Conservation (phyloP, 2,888 invertebrate species). For the Glomeris marginata region DNA sequence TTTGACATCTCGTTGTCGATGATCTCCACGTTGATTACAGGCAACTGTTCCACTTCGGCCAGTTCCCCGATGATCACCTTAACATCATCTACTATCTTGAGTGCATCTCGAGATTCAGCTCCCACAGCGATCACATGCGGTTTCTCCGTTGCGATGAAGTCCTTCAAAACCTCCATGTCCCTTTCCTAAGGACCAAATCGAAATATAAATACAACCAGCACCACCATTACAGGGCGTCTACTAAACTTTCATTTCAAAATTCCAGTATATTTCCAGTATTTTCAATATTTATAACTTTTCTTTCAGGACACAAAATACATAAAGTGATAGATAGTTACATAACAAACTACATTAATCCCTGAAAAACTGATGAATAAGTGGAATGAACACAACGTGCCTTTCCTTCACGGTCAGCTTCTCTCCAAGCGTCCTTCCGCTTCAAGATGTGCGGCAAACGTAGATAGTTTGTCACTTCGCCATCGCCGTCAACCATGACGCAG, state of each 20-base stretch:
- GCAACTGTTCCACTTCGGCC: slow-evolving; percentile 62
- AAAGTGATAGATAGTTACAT: no score
- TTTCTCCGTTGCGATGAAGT: slow-evolving; percentile 75
- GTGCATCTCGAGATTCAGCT: slow-evolving; percentile 77
- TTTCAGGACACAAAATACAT: no score
- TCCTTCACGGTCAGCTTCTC: slow-evolving; percentile 47
- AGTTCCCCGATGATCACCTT: slow-evolving; percentile 55
- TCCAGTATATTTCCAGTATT: no score
- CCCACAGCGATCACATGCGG: slow-evolving; percentile 87
- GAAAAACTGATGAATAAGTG: no score
- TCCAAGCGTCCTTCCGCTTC: slow-evolving; percentile 59
- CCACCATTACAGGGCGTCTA: no score
- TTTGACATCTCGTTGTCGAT: slow-evolving; percentile 87
- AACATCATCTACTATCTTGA: slow-evolving; percentile 63
- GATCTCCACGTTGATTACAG: slow-evolving; percentile 72
- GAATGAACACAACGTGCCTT: slow-evolving; percentile 31
- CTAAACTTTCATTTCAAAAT: no score
- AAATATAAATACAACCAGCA: background rate
- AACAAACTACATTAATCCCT: no score
- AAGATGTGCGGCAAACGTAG: slow-evolving; percentile 71
- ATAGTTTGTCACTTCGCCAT: slow-evolving; percentile 86
- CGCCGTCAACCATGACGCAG: slow-evolving; percentile 67
- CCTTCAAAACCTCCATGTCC: slow-evolving; percentile 50
- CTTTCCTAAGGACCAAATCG: slow-evolving; percentile 35
- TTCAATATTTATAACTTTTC: no score